Conservation (phyloP, 2,797 vertebrate species). For the Channa striata region DNA sequence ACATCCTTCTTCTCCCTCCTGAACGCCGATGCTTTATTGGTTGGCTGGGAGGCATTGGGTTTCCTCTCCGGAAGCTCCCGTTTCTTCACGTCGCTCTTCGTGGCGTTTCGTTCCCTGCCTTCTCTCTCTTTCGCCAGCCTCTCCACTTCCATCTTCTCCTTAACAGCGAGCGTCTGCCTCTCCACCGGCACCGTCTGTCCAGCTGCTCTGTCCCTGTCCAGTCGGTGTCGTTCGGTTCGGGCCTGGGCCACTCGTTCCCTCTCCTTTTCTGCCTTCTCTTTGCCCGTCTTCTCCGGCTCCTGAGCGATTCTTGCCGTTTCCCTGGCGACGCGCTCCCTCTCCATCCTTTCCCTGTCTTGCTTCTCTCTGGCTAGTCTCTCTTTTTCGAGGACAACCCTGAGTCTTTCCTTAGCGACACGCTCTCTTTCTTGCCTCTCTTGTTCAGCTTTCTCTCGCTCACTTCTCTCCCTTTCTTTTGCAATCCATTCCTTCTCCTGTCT, state of each 20-base stretch:
- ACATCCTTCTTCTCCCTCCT: slow-evolving; percentile 33
- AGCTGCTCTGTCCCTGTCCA: background rate
- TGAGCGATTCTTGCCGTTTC: slow-evolving; percentile 15
- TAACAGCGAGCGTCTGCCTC: background rate
- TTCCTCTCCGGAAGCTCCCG: background rate
- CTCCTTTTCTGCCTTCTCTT: slow-evolving; percentile 26
- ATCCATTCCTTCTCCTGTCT: background rate
- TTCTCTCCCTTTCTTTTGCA: rapidly evolving
- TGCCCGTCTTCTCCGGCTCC: slow-evolving; percentile 11
- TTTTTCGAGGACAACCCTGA: no score
- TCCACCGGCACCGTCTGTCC: background rate
- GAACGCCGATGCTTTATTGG: rapidly evolving
- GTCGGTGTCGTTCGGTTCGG: background rate
- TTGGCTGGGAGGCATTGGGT: background rate
- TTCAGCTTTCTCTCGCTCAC: rapidly evolving
- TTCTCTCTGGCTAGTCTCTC: slow-evolving; percentile 19
- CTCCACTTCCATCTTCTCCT: no score
- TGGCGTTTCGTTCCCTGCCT: slow-evolving; percentile 12
- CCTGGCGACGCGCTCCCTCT: rapidly evolving
- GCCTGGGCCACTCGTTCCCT: background rate
- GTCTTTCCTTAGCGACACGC: no score
- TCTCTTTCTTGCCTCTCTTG: background rate
- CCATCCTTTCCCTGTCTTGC: background rate
- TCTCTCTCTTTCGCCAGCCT: slow-evolving; percentile 20
- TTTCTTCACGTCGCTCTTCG: background rate